These are phyloP conservation scores for Zoanthus sansibaricus DNA, from an alignment of 92 coral and sea anemone genomes.

Conservation along the genomic window DNA sequence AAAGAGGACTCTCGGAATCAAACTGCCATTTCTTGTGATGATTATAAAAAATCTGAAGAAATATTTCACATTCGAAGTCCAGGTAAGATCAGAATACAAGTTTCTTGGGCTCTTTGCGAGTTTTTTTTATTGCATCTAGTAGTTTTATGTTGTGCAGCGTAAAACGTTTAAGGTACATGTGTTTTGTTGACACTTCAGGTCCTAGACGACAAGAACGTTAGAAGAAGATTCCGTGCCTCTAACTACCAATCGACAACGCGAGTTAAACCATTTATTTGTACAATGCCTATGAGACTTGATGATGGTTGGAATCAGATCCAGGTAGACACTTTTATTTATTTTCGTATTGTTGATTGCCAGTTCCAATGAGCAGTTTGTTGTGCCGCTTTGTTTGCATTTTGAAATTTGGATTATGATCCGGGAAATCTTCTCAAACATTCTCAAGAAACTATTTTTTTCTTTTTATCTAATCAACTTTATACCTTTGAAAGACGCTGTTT, in stretches of 20 bases:
- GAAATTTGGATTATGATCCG: not conserved
- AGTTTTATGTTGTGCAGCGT: not conserved
- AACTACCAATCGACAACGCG: constrained; percentile 99
- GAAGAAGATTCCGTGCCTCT: constrained; percentile 96
- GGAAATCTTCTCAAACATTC: constrained; percentile 7
- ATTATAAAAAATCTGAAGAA: constrained; percentile 98
- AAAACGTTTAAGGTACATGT: not conserved
- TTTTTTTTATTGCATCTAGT: not conserved
- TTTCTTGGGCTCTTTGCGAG: not conserved
- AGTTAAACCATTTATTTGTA: constrained; percentile 99
- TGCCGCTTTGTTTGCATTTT: constrained; percentile 30
- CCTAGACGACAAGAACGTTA: constrained; percentile 99
- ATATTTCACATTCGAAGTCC: constrained; percentile 99
- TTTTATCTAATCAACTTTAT: not conserved
- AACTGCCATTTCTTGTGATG: constrained; percentile 99
- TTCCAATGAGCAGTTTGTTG: not conserved
- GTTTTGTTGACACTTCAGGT: constrained; percentile 99
- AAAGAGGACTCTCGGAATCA: constrained; percentile 97
- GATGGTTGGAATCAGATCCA: constrained; percentile 99
- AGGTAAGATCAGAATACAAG: constrained; percentile 60
- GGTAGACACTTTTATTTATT: constrained; percentile 53
- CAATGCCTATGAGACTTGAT: constrained; percentile 99
- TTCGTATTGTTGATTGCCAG: not conserved
- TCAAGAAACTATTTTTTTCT: not conserved
- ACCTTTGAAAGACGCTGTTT: not conserved